Base-by-base conservation (phyloP, 1,140 invertebrate genomes). In the Drosophila kikkawai region DNA sequence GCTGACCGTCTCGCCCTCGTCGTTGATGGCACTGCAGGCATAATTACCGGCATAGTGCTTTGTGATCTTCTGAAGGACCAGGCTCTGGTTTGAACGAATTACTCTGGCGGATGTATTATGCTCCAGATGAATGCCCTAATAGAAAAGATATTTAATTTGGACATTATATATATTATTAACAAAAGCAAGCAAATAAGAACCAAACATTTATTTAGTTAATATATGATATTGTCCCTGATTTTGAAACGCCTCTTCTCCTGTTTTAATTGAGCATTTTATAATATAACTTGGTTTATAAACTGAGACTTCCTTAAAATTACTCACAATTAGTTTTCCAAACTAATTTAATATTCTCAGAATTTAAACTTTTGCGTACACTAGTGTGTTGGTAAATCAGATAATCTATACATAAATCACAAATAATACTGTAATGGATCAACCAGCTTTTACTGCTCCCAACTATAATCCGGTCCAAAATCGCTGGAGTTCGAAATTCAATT, bases 1-100 rank as follows among this genome's bases (percentile, higher is more conserved):
- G 93, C 96, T 97, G 80, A 95, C 94, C 15, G 96, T 96, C 93
- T 96, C 96, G 9, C 97, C 97, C 92, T 97, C 96, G 42, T 94
- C 94, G 93, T 98, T 98, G 70, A 95, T 95, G 36, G 96, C 97
- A 53, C 95, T 95, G 93, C 97, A 98, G 45, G 96, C 95, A 93
- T 98, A 98, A 68, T 95, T 95, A 34, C 97, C 97, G 47, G 96
- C 95, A 81, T 96, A 96, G 80, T 95, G 94, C 79, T 96, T 94
- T 8, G 96, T 96, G 59, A 98, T 96, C 93, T 96, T 96, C 93
- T 97, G 97, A 66, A 98, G 94, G 36, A 97, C 97, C 51, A 98
- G 93, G 79, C 96, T 97, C 91, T 97, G 95, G 86, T 97, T 97
- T 79, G 96, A 97, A 77, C 97, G 95, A 74, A 97, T 96, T 60